Evolutionary conservation across 2,113 vertebrate genomes (phyloP).

Genomic region (Ascaphus truei): DNA sequence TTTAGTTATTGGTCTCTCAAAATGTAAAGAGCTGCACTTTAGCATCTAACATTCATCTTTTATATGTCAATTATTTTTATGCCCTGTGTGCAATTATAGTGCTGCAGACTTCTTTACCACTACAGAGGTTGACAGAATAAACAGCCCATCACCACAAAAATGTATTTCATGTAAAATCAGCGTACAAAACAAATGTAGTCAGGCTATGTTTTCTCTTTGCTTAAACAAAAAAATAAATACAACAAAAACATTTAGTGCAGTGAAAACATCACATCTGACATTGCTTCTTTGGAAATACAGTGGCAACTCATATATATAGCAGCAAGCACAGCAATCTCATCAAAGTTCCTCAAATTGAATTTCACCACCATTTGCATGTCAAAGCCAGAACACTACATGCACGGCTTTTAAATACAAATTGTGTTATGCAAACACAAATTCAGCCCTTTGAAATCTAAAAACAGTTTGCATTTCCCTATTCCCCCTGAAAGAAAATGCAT

Average conservation of each 20-base stretch:
- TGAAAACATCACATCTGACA: background rate
- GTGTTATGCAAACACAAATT: conserved; percentile 24
- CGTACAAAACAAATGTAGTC: background rate
- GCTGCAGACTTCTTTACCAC: no score
- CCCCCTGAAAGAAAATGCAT: conserved; percentile 8
- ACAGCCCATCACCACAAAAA: background rate
- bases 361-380: conserved; percentile 35
- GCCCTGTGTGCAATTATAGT: no score
- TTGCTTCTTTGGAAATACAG: conserved; percentile 1
- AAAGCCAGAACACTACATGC: conserved; percentile 27
- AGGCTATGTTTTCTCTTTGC: background rate
- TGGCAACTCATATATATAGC: conserved; percentile 11
- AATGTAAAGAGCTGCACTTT: no score
- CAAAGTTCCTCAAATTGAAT: conserved; percentile 2
- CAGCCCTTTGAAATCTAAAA: conserved; percentile 22
- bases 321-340: conserved; percentile 1
- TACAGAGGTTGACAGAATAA: background rate
- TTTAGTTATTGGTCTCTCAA: no score
- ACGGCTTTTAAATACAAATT: conserved; percentile 39
- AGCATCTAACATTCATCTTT: no score
- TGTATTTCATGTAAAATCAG: background rate
- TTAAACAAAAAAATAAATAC: background rate
- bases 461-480: background rate
- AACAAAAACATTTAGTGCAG: background rate
- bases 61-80: no score